Evolutionary conservation across 2,888 invertebrate species (phyloP).

Genomic region (Drosophila dives): DNA sequence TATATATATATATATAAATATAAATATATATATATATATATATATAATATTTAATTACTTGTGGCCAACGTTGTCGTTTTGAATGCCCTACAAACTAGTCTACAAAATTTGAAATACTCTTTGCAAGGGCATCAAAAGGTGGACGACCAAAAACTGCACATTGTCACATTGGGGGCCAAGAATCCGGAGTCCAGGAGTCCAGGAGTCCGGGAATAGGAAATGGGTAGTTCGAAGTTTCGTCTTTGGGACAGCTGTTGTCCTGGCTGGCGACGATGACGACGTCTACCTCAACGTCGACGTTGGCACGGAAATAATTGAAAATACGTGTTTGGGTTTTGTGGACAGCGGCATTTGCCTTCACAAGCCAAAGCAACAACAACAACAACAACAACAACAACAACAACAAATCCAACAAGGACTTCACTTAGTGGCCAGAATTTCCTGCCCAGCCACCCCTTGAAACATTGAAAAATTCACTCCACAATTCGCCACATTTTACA

Average conservation of each 20-base stretch:
- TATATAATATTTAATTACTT: background rate
- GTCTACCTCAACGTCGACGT: conserved; percentile 70
- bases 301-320: conserved; percentile 82
- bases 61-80: background rate
- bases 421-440: conserved; percentile 51
- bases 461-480: background rate
- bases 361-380: conserved; percentile 42
- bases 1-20: background rate
- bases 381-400: conserved; percentile 7
- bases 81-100: background rate
- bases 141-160: conserved; percentile 25
- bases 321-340: conserved; percentile 81
- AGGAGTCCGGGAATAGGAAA: background rate
- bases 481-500: conserved; percentile 38
- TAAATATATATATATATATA: background rate
- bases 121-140: background rate
- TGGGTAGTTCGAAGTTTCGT: conserved; percentile 3
- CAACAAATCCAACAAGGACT: conserved; percentile 28
- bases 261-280: conserved; percentile 46
- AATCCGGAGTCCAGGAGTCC: background rate
- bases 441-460: conserved; percentile 7
- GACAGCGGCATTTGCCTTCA: conserved; percentile 70
- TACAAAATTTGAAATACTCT: background rate
- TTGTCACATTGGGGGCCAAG: conserved; percentile 35
- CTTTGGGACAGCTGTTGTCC: conserved; percentile 39